Base-by-base conservation (phyloP, 2,888 invertebrate genomes). In the Tetragonisca angustula region DNA sequence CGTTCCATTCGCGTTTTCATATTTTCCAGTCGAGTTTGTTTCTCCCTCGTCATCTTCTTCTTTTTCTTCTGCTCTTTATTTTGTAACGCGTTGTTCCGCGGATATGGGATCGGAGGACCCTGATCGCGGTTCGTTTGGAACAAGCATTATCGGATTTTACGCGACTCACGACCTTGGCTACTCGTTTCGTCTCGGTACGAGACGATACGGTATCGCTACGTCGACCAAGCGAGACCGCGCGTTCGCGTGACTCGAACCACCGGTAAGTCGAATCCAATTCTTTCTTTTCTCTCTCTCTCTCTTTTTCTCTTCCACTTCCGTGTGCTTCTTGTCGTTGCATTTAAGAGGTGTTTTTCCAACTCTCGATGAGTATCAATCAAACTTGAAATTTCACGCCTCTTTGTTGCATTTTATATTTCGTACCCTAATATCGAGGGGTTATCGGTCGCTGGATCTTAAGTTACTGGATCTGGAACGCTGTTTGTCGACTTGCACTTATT, bases 131-230 rank as follows among this genome's bases (percentile, higher is more conserved):
- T 75, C 72, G 72, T 27, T 32, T 71, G 27, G 43, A 75, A 79
- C 43, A 52, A 54, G 69, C 49, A 64, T 84, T 86, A 86, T 88
- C 82, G 79, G 81, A 80, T 89, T 82, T 82, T 81, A 80, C 76
- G 67, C 83, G 73, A 49, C 27, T 69, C 52, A 80, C 61, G 32
- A 83, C 88, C 88, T 88, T 88, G 88, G 27, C 27, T 43, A 43
- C 52, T 71, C 32, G 50, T 61, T 67, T 49, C 21, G 71, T 19
- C 43, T 62, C 61, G 70, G 79, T 59, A 68, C 62, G 61, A 61
- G 13, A n/a, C 61, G 61, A 61, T 61, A 61, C 15, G 73, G 69
- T 79, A 80, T 84, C 79, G 87, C 76, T 87, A 79, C 24, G 52
- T 59, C 70, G 24, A 59, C 52, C 67, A 75, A 82, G n/a, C 32